phyloP scores from a whole-genome alignment of 2,888 invertebrate genomes.

The Lasioglossum morio region DNA sequence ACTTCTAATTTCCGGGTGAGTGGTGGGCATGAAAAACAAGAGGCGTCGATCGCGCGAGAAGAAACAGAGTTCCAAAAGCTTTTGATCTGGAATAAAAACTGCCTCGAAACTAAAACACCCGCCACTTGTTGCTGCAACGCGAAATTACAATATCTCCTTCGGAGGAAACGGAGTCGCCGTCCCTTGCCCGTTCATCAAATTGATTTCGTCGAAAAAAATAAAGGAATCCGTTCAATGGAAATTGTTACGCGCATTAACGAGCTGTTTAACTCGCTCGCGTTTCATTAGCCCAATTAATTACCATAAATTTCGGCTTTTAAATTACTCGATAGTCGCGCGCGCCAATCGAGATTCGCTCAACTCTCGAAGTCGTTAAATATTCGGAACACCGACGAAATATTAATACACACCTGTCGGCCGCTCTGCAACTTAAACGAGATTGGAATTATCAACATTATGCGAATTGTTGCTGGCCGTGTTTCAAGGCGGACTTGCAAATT shows the following conservation, averaged over 20 bases:
- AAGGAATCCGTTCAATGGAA: background rate
- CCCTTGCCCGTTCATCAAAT: background rate
- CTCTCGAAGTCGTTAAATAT: background rate
- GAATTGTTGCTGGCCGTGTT: background rate
- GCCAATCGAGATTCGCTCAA: background rate
- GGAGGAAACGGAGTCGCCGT: background rate
- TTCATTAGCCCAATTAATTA: background rate
- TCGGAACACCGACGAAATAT: background rate
- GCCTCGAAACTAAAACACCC: slow-evolving; percentile 1
- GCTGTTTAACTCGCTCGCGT: background rate
- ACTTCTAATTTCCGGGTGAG: background rate
- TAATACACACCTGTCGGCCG: background rate
- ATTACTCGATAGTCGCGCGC: background rate
- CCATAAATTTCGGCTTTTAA: background rate
- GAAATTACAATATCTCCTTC: slow-evolving; percentile 23
- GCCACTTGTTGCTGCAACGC: slow-evolving; percentile 52
- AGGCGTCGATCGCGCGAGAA: background rate
- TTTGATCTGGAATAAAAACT: slow-evolving; percentile 1
- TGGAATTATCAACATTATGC: background rate
- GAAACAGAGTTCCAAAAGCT: slow-evolving; percentile 19
- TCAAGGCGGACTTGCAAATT: background rate
- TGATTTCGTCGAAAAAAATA: background rate
- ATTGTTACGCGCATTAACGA: background rate
- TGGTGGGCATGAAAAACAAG: background rate
- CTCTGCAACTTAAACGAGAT: background rate